Percentiles rank a stretch among this genome's conserved stretches.
Evolutionary conservation across 2,888 invertebrate species (phyloP).

Genomic region (Pasiphila rectangulata): DNA sequence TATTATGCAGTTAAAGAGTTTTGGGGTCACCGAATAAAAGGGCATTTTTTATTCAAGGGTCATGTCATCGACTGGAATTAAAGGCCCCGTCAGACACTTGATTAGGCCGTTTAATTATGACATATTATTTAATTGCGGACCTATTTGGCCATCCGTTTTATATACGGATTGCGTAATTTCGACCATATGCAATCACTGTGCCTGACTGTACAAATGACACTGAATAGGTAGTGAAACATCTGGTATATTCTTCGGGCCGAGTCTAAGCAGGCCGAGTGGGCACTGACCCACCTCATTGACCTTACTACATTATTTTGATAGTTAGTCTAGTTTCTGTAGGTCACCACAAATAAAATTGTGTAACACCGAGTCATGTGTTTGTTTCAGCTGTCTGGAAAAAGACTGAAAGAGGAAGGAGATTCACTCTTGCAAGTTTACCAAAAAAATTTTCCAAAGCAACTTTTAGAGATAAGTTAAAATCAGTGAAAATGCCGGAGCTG

Average conservation of each 20-base stretch:
- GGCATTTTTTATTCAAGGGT: not conserved
- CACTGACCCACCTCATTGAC: too few relatives aligned
- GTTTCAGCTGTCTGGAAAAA: constrained; percentile 31
- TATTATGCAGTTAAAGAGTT: not conserved
- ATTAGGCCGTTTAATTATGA: constrained; percentile 34
- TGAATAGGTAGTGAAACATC: too few relatives aligned
- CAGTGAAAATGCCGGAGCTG: constrained; percentile 69
- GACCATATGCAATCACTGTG: too few relatives aligned
- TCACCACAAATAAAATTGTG: constrained; percentile 27
- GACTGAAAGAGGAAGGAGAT: constrained; percentile 28
- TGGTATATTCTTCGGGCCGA: too few relatives aligned
- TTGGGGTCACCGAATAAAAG: constrained; percentile 11
- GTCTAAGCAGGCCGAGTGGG: too few relatives aligned
- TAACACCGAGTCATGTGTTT: constrained; percentile 26
- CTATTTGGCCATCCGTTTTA: too few relatives aligned
- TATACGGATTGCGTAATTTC: too few relatives aligned
- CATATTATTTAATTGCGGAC: constrained; percentile 18
- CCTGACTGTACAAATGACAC: too few relatives aligned
- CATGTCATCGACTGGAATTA: not conserved
- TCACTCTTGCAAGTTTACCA: constrained; percentile 21
- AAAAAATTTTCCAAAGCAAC: constrained; percentile 24
- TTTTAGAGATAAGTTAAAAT: constrained; percentile 29
- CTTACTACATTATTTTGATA: constrained; percentile 2
- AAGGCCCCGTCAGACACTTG: constrained; percentile 22
- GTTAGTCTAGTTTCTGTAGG: constrained; percentile 11